These are phyloP conservation scores for Tridacna gigas DNA, from an alignment of 2,888 invertebrate genomes.

Conservation along the genomic window DNA sequence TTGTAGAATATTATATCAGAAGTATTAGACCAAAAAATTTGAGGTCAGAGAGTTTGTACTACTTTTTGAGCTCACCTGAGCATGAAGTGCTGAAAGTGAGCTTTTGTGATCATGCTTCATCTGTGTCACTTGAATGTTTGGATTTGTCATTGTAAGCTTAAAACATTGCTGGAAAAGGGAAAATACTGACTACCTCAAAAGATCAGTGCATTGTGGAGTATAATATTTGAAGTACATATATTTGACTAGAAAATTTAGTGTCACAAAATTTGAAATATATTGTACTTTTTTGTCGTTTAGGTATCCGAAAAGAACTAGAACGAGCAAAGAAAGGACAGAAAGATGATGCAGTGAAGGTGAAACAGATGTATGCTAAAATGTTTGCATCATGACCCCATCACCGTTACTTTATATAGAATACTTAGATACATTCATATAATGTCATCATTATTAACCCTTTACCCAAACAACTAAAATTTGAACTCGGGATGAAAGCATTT, in stretches of 20 bases:
- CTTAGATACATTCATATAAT: not conserved
- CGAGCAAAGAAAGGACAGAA: slow-evolving; percentile 62
- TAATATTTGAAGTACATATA: no score
- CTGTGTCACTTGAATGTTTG: not conserved
- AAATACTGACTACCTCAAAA: not conserved
- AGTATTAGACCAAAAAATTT: no score
- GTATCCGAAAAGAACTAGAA: slow-evolving; percentile 61
- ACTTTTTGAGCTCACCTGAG: no score
- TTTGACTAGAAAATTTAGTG: not conserved
- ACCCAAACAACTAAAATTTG: not conserved
- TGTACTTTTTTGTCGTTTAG: slow-evolving; percentile 39
- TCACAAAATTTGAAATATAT: not conserved
- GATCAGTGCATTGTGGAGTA: no score
- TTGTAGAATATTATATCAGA: no score
- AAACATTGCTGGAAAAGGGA: not conserved
- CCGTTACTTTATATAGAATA: not conserved
- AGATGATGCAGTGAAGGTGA: slow-evolving; percentile 63
- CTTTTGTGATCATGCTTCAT: no score
- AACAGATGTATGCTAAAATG: slow-evolving; percentile 70
- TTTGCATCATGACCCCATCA: slow-evolving; percentile 56
- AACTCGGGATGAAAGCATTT: no score
- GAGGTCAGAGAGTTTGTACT: no score
- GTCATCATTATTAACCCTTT: not conserved
- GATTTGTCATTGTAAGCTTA: not conserved
- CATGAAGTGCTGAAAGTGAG: no score